phyloP scores from a whole-genome alignment of 1,140 invertebrate species.

The Drosophila obscura region DNA sequence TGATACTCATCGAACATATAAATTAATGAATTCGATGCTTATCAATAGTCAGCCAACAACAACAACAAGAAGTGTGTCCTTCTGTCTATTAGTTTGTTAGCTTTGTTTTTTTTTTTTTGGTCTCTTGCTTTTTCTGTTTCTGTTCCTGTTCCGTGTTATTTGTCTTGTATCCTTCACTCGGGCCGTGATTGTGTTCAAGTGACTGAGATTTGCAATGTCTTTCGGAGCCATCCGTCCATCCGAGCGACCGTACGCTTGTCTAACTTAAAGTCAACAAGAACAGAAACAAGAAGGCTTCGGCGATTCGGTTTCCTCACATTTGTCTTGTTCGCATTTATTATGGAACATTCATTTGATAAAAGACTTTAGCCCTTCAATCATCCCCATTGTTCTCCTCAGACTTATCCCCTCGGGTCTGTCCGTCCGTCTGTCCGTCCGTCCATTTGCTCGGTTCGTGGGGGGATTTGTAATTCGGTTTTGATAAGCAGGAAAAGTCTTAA shows the following conservation, averaged over 20 bases:
- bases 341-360: conserved; percentile 74
- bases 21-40: conserved; percentile 82
- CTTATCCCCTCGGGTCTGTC: conserved; percentile 48
- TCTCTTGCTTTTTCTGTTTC: conserved; percentile 19
- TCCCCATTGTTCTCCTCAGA: conserved; percentile 58
- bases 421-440: conserved; percentile 12
- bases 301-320: conserved; percentile 36
- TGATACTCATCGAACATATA: conserved; percentile 75
- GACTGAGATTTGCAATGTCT: conserved; percentile 56
- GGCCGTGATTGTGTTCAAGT: conserved; percentile 77
- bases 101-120: conserved; percentile 37
- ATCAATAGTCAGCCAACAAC: conserved; percentile 57
- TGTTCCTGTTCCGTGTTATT: conserved; percentile 18
- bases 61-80: conserved; percentile 27
- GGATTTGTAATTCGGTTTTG: conserved; percentile 79
- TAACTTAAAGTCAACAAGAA: conserved; percentile 68
- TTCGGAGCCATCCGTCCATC: conserved; percentile 3
- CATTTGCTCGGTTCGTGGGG: conserved; percentile 12
- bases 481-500: conserved; percentile 59
- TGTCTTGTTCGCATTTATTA: conserved; percentile 63
- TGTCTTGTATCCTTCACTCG: background rate
- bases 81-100: conserved; percentile 74
- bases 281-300: conserved; percentile 15
- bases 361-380: conserved; percentile 72
- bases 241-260: conserved; percentile 30